A percentile compares a stretch with the other conserved stretches of the same genome.
Conservation (phyloP, 2,888 invertebrate genomes). For the Pristionchus entomophagus region DNA sequence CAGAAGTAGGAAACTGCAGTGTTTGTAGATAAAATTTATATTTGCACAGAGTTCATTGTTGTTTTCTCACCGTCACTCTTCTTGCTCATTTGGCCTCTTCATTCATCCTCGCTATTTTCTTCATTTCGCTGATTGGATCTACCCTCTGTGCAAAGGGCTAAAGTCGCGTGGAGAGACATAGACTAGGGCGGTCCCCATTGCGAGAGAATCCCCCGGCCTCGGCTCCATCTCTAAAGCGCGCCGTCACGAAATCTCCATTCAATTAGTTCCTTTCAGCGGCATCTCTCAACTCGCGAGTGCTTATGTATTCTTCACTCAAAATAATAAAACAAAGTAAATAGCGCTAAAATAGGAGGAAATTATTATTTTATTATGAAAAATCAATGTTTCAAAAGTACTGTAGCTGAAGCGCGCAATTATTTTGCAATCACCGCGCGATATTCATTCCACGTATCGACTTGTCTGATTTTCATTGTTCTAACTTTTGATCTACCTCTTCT, state of each 20-base stretch:
- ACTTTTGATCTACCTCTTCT: not conserved
- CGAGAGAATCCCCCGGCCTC: conserved; percentile 7
- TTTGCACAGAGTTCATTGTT: not conserved
- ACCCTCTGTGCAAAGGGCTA: conserved; percentile 33
- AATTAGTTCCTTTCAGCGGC: conserved; percentile 36
- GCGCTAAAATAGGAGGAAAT: not conserved
- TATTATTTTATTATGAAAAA: not conserved
- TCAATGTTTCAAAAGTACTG: not conserved
- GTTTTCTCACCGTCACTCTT: conserved; percentile 10
- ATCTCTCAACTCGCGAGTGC: not conserved
- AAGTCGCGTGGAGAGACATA: conserved; percentile 5
- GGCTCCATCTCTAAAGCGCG: conserved; percentile 43
- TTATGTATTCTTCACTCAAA: conserved; percentile 3
- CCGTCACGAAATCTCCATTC: conserved; percentile 47
- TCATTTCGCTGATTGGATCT: conserved; percentile 47
- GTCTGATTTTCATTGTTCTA: not conserved
- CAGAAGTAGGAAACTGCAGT: too few species aligned
- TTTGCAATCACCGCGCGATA: not conserved
- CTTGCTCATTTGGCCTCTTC: not conserved
- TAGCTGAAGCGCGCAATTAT: not conserved
- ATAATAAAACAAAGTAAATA: not conserved
- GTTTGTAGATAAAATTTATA: not conserved
- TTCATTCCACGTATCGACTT: not conserved
- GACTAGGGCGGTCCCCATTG: not conserved
- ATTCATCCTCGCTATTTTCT: conserved; percentile 10